Evolutionary conservation across 2,888 invertebrate species (phyloP).

Genomic region (Ectropis crepuscularia): DNA sequence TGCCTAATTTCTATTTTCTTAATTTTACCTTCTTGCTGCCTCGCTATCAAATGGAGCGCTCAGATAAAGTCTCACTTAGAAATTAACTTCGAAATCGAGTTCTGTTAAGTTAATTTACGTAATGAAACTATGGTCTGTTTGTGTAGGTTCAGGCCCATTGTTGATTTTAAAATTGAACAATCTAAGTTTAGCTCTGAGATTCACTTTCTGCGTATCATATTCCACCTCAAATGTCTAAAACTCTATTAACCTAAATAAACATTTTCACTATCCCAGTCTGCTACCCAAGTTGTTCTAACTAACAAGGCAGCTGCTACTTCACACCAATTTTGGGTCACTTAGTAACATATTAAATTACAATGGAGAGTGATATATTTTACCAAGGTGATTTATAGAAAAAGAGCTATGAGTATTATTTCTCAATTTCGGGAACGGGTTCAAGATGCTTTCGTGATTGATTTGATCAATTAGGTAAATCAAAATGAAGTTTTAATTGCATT

Average conservation of each 20-base stretch:
- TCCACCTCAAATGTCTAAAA: conserved; percentile 15
- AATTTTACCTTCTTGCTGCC: too few relatives aligned
- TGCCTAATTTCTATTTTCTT: too few relatives aligned
- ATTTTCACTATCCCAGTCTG: conserved; percentile 9
- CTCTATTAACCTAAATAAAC: conserved; percentile 32
- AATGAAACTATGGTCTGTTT: conserved; percentile 2
- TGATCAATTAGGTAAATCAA: too few relatives aligned
- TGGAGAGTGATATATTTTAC: too few relatives aligned
- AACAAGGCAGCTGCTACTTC: conserved; percentile 22
- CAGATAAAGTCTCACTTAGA: too few relatives aligned
- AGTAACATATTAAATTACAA: conserved; percentile 3
- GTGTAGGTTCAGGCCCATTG: conserved; percentile 8
- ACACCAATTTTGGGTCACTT: conserved; percentile 3
- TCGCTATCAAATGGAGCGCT: too few relatives aligned
- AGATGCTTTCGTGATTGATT: too few relatives aligned
- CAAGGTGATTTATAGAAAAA: too few relatives aligned
- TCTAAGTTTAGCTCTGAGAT: conserved; percentile 16
- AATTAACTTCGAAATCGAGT: too few relatives aligned
- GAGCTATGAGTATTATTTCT: too few relatives aligned
- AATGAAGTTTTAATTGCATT: too few relatives aligned
- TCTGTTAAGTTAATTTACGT: not conserved
- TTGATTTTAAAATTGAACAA: conserved; percentile 20
- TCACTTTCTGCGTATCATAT: conserved; percentile 14
- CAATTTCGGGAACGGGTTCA: too few relatives aligned
- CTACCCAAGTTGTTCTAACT: conserved; percentile 21